Evolutionary conservation across 2,113 vertebrate species (phyloP).

Genomic region (Aphyosemion australe): DNA sequence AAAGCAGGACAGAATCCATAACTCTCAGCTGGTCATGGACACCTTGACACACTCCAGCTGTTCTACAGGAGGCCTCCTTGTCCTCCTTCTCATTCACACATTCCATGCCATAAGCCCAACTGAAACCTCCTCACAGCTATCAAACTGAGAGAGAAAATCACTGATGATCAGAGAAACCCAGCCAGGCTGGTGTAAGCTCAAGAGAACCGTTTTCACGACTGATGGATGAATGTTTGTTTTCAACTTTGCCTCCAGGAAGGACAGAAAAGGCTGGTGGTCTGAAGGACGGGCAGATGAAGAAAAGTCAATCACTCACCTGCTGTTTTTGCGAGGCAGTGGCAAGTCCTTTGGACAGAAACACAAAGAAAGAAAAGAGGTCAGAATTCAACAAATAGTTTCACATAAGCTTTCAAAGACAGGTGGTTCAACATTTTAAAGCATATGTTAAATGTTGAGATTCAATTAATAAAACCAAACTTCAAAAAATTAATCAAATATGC

Average conservation of each 20-base stretch:
- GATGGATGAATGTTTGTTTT: constrained; percentile 17
- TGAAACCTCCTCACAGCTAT: constrained; percentile 14
- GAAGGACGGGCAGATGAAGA: neutral
- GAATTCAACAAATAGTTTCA: neutral
- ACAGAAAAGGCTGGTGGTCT: neutral
- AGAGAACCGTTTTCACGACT: constrained; percentile 5
- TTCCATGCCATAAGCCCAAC: constrained; percentile 9
- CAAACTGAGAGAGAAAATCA: constrained; percentile 16
- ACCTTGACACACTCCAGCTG: constrained; percentile 35
- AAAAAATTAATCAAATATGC: no score
- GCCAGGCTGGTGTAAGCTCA: constrained; percentile 3
- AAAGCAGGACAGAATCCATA: constrained; percentile 65
- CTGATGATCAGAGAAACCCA: constrained; percentile 6
- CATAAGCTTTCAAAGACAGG: neutral
- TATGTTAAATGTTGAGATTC: neutral
- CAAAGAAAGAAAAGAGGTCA: constrained; percentile 45
- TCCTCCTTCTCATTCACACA: constrained; percentile 18
- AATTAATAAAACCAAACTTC: neutral
- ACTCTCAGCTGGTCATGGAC: constrained; percentile 31
- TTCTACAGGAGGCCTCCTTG: constrained; percentile 16
- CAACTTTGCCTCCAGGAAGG: constrained; percentile 6
- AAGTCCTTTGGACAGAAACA: constrained; percentile 79
- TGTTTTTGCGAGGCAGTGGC: constrained; percentile 82
- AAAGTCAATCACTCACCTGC: constrained; percentile 76
- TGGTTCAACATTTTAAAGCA: neutral